Percentiles rank a stretch among this genome's conserved stretches.
phyloP scores from a whole-genome alignment of 2,113 vertebrate genomes.

The Nothoprocta pentlandii region DNA sequence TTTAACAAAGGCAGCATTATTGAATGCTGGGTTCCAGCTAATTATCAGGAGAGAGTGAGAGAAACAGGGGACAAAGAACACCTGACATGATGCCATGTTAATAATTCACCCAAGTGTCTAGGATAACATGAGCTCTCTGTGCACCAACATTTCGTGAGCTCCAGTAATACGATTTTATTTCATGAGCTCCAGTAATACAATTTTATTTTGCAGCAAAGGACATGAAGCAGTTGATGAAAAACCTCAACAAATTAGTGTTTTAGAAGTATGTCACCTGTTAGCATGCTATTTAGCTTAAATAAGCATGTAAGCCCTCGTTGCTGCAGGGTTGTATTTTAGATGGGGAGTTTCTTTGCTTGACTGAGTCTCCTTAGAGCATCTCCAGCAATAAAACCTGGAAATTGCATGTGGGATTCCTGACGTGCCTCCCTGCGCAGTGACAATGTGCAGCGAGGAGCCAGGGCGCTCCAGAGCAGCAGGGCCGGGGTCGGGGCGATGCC shows the following conservation, averaged over 20 bases:
- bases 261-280: background rate
- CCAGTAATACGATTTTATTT: background rate
- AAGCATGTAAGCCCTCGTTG: background rate
- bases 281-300: background rate
- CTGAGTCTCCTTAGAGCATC: background rate
- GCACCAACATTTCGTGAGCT: background rate
- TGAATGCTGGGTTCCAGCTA: slow-evolving; percentile 62
- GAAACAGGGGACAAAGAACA: slow-evolving; percentile 48
- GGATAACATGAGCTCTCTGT: slow-evolving; percentile 6
- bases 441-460: background rate
- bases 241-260: background rate
- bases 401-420: background rate
- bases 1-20: slow-evolving; percentile 76
- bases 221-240: background rate
- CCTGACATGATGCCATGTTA: slow-evolving; percentile 60
- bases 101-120: slow-evolving; percentile 49
- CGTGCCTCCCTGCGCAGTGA: background rate
- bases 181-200: background rate
- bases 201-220: background rate
- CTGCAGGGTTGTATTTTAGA: background rate
- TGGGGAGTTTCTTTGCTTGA: background rate
- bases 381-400: background rate
- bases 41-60: slow-evolving; percentile 58
- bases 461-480: background rate
- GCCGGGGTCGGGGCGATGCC: background rate